These are phyloP conservation scores for Semaprochilodus insignis DNA, from an alignment of 2,797 vertebrate species.

Conservation along the genomic window DNA sequence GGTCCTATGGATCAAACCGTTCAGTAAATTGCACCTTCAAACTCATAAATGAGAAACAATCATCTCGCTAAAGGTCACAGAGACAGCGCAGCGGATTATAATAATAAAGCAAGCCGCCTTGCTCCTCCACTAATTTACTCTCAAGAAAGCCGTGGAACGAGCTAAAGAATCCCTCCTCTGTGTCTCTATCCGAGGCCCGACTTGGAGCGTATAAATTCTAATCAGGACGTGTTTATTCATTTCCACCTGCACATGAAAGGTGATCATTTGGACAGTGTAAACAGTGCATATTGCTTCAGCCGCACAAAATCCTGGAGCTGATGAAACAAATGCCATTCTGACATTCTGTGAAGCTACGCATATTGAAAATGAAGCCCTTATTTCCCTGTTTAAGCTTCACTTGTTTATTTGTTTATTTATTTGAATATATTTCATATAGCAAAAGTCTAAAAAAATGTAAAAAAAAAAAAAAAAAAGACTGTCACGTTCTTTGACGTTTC, in stretches of 20 bases:
- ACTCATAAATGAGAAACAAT: slow-evolving; percentile 87
- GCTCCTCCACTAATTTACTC: slow-evolving; percentile 69
- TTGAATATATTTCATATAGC: background rate
- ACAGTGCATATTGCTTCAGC: slow-evolving; percentile 22
- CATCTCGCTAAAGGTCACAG: slow-evolving; percentile 81
- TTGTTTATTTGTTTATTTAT: background rate
- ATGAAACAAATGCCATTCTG: slow-evolving; percentile 31
- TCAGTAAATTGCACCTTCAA: slow-evolving; percentile 84
- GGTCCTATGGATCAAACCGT: slow-evolving; percentile 83
- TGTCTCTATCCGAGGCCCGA: slow-evolving; percentile 30
- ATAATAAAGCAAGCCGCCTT: slow-evolving; percentile 79
- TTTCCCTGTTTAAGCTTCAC: background rate
- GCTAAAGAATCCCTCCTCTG: slow-evolving; percentile 52
- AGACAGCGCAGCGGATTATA: slow-evolving; percentile 81
- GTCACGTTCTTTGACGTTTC: too few species aligned
- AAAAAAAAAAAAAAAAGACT: too few species aligned
- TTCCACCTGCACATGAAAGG: slow-evolving; percentile 36
- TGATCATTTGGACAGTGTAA: slow-evolving; percentile 46
- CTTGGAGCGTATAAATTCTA: slow-evolving; percentile 38
- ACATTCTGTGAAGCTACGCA: background rate
- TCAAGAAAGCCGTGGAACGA: slow-evolving; percentile 59
- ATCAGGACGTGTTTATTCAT: slow-evolving; percentile 46
- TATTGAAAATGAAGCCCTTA: too few species aligned
- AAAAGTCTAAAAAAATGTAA: too few species aligned
- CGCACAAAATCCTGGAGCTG: slow-evolving; percentile 19